phyloP scores from a whole-genome alignment of 2,113 vertebrate species.

The Notothenia rossii region DNA sequence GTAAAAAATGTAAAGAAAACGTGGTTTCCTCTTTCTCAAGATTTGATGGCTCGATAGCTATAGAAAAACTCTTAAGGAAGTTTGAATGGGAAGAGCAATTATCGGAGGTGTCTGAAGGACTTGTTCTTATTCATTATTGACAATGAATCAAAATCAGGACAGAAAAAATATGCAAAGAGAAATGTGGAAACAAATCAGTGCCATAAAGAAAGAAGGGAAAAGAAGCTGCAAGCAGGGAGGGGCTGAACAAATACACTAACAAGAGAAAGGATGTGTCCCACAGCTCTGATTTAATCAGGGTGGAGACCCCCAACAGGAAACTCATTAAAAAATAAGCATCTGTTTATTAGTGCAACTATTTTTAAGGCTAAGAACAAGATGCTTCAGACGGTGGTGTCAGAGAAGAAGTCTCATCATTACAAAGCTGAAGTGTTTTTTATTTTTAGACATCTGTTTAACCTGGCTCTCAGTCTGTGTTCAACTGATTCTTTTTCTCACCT shows the following conservation, averaged over 20 bases:
- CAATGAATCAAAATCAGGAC: background rate
- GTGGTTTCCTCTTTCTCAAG: no score
- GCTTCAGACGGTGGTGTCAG: background rate
- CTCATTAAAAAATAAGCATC: constrained; percentile 48
- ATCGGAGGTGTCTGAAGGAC: no score
- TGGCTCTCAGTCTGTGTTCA: background rate
- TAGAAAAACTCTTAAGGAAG: no score
- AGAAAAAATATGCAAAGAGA: background rate
- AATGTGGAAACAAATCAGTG: no score
- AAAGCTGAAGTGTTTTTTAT: background rate
- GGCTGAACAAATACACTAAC: constrained; percentile 14
- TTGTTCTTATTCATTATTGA: background rate
- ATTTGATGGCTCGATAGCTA: no score
- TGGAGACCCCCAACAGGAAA: background rate
- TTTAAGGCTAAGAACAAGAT: no score
- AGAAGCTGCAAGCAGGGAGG: background rate
- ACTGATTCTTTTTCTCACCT: no score
- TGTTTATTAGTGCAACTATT: constrained; percentile 27
- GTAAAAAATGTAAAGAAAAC: no score
- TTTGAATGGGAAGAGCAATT: no score
- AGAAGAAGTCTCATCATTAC: background rate
- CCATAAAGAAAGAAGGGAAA: no score
- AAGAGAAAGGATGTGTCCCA: constrained; percentile 8
- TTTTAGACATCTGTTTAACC: background rate
- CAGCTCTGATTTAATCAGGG: constrained; percentile 35